These are phyloP conservation scores for Dolichopus griseipennis DNA, from an alignment of 2,888 invertebrate genomes.

Conservation along the genomic window DNA sequence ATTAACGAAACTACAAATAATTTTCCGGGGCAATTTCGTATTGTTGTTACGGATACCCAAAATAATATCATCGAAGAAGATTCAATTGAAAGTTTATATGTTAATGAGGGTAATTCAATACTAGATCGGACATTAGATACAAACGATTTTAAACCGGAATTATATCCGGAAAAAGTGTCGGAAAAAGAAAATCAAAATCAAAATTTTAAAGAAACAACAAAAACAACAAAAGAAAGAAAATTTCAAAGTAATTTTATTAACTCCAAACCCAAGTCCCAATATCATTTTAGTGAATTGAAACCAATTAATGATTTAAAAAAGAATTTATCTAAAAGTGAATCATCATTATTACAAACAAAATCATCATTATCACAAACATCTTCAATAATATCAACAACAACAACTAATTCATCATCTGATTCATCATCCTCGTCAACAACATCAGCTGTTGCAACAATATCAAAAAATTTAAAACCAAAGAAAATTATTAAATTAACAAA, in stretches of 20 bases:
- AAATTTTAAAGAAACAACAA: slow-evolving; percentile 15
- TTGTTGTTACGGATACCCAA: slow-evolving; percentile 40
- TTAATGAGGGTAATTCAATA: slow-evolving; percentile 15
- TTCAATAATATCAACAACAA: slow-evolving; percentile 9
- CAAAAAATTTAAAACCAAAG: slow-evolving; percentile 43
- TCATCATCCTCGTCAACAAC: slow-evolving; percentile 10
- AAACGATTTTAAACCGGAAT: neutral
- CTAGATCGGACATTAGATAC: neutral
- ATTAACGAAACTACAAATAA: slow-evolving; percentile 32
- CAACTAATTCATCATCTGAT: neutral
- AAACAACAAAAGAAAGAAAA: neutral
- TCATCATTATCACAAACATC: slow-evolving; percentile 16
- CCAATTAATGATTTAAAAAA: neutral
- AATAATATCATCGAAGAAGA: slow-evolving; percentile 41
- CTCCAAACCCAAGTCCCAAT: slow-evolving; percentile 18
- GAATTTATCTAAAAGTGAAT: slow-evolving; percentile 1
- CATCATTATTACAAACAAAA: slow-evolving; percentile 3
- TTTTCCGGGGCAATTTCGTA: slow-evolving; percentile 30
- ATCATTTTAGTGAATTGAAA: neutral
- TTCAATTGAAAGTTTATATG: slow-evolving; percentile 29
- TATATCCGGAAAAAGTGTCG: neutral
- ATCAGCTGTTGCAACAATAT: slow-evolving; percentile 29
- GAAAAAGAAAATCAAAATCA: slow-evolving; percentile 14
- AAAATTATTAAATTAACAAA: slow-evolving; percentile 13
- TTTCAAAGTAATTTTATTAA: slow-evolving; percentile 13